Conservation (phyloP, 2,888 invertebrate species). For the Malthinus seriepunctatus region DNA sequence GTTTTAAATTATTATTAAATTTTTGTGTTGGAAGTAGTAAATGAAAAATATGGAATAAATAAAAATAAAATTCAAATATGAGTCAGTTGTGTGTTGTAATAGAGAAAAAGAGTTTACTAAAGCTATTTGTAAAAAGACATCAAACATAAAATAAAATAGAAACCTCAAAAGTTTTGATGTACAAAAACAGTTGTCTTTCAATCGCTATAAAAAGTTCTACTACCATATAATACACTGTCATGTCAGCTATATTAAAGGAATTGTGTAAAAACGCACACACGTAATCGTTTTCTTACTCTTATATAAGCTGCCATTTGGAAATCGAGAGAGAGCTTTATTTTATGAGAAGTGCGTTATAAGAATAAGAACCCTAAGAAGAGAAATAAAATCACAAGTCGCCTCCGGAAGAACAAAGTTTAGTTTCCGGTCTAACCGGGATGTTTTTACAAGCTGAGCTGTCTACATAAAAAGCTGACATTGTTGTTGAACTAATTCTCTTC, state of each 20-base stretch:
- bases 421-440: slow-evolving; percentile 47
- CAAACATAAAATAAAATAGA: slow-evolving; percentile 38
- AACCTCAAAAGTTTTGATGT: slow-evolving; percentile 45
- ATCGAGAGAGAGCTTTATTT: slow-evolving; percentile 21
- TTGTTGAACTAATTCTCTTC: slow-evolving; percentile 52
- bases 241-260: slow-evolving; percentile 35
- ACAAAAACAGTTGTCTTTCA: slow-evolving; percentile 47
- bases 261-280: slow-evolving; percentile 26
- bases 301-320: slow-evolving; percentile 18
- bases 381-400: slow-evolving; percentile 45
- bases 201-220: slow-evolving; percentile 42
- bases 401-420: slow-evolving; percentile 45
- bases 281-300: slow-evolving; percentile 20
- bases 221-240: slow-evolving; percentile 42
- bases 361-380: slow-evolving; percentile 35
- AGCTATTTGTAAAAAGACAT: slow-evolving; percentile 15
- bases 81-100: background rate
- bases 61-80: no score
- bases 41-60: no score
- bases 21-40: background rate
- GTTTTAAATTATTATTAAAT: no score
- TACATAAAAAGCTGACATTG: slow-evolving; percentile 53
- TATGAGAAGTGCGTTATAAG: slow-evolving; percentile 27
- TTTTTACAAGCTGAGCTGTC: slow-evolving; percentile 48
- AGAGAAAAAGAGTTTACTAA: slow-evolving; percentile 3